Percentiles rank a stretch among this genome's conserved stretches.
Conservation (phyloP, 2,888 invertebrate species). For the Dicyrtomina minuta region DNA sequence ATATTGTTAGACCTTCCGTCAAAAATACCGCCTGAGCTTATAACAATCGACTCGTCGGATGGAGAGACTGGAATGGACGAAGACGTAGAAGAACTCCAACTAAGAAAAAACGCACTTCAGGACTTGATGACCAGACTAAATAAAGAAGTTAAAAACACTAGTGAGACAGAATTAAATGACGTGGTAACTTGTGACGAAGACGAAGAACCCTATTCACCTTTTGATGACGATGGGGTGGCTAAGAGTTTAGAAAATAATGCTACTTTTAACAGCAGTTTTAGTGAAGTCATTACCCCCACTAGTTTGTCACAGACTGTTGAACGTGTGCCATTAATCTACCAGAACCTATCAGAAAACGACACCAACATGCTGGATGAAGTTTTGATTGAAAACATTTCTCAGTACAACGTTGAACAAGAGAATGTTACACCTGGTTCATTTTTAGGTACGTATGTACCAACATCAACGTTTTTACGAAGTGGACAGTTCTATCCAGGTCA, state of each 20-base stretch:
- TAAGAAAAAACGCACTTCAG: slow-evolving; percentile 22
- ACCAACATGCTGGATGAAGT: too few species aligned
- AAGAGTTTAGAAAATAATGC: too few species aligned
- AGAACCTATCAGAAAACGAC: not conserved
- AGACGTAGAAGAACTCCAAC: slow-evolving; percentile 23
- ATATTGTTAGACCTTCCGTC: slow-evolving; percentile 9
- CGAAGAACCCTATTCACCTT: slow-evolving; percentile 21
- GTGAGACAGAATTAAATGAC: not conserved
- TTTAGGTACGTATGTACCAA: not conserved
- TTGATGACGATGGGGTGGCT: slow-evolving; percentile 5
- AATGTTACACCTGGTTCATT: not conserved
- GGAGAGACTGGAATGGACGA: slow-evolving; percentile 12
- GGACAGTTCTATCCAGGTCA: not conserved
- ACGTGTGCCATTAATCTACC: not conserved
- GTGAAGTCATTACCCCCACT: too few species aligned
- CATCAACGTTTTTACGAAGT: not conserved
- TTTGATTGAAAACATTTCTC: too few species aligned
- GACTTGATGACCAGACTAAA: slow-evolving; percentile 11
- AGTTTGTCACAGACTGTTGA: not conserved
- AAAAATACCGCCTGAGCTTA: slow-evolving; percentile 21
- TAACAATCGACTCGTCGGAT: slow-evolving; percentile 9
- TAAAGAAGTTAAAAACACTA: not conserved
- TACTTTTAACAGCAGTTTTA: too few species aligned
- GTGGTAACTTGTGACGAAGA: not conserved
- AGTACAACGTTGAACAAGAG: not conserved